These are phyloP conservation scores for Drosophila barbarae DNA, from an alignment of 2,888 invertebrate species.

Conservation along the genomic window DNA sequence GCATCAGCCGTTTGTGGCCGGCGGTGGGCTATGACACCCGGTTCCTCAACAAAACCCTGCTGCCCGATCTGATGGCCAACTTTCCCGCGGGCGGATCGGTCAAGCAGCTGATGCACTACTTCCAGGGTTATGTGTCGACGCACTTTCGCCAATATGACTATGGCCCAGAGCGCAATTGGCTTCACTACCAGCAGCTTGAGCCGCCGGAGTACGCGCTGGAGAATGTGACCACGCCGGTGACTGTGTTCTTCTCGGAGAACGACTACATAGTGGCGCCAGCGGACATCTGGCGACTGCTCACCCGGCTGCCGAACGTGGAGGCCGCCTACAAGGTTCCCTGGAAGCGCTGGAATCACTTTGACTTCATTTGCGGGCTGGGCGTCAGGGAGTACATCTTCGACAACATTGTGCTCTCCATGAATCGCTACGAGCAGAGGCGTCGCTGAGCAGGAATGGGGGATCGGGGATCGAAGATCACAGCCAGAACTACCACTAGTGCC, in stretches of 20 bases:
- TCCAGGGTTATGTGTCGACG: constrained; percentile 78
- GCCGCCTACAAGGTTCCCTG: constrained; percentile 77
- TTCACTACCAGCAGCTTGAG: constrained; percentile 72
- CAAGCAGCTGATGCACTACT: constrained; percentile 78
- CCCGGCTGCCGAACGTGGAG: constrained; percentile 69
- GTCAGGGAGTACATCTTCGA: constrained; percentile 77
- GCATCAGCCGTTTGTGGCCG: constrained; percentile 77
- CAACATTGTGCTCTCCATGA: constrained; percentile 74
- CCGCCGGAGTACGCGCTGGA: constrained; percentile 77
- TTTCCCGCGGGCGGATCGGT: constrained; percentile 78
- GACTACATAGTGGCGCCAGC: constrained; percentile 78
- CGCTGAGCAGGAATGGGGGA: constrained; percentile 15
- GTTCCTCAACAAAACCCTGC: constrained; percentile 74
- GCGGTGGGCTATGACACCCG: constrained; percentile 77
- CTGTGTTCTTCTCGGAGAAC: constrained; percentile 77
- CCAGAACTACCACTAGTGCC: constrained; percentile 66
- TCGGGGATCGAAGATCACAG: constrained; percentile 29
- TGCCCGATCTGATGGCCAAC: constrained; percentile 77
- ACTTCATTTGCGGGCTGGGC: constrained; percentile 77
- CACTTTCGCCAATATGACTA: constrained; percentile 78
- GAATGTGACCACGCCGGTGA: constrained; percentile 71
- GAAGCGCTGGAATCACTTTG: constrained; percentile 78
- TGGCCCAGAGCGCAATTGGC: constrained; percentile 73
- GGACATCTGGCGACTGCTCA: constrained; percentile 74
- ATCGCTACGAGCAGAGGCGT: constrained; percentile 70